Base-by-base conservation (phyloP, 2,888 invertebrate species). In the Melieria omissa region DNA sequence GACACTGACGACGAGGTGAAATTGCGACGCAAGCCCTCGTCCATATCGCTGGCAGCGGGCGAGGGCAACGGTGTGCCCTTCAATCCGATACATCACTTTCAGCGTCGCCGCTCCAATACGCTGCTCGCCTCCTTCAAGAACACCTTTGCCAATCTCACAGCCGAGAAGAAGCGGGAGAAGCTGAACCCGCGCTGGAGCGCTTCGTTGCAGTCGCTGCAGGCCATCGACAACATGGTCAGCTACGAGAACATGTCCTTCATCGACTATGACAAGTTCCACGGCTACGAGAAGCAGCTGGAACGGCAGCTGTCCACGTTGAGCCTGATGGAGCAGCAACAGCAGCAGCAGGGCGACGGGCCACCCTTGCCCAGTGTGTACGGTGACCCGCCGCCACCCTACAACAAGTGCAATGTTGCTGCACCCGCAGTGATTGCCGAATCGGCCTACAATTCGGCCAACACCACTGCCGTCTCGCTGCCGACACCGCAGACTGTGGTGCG, bases 201-300 rank as follows among this genome's bases (percentile, higher is more conserved):
- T 14, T 89, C 89, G 0, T 76, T 89, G 73, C 88, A 89, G 75
- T 89, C 88, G 9, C 79, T 90, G 73, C 89, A 89, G 65, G 89
- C 90, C 76, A 89, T 87, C 71, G 90, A 90, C 78, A 87, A 87
- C 57, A 88, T 88, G 86, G 89, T 90, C 74, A 89, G 89, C 81
- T 90, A 89, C 80, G 88, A 89, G 73, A 89, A 90, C 77, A 86
- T 90, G 81, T 89, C 89, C 79, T 90, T 89, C 79, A 88, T 90
- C 60, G 88, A 90, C 80, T 90, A 90, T 75, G 90, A 90, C 77
- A 88, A 87, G 71, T 86, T 89, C 71, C 88, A 89, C 75, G 86
- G 86, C 70, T 88, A 88, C 67, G 87, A 87, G 76, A 84, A 85
- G 71, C 83, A 85, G 57, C 74, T 87, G 63, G 86, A 86, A 65